Conservation (phyloP, 2,888 invertebrate genomes). For the Tineola bisselliella region DNA sequence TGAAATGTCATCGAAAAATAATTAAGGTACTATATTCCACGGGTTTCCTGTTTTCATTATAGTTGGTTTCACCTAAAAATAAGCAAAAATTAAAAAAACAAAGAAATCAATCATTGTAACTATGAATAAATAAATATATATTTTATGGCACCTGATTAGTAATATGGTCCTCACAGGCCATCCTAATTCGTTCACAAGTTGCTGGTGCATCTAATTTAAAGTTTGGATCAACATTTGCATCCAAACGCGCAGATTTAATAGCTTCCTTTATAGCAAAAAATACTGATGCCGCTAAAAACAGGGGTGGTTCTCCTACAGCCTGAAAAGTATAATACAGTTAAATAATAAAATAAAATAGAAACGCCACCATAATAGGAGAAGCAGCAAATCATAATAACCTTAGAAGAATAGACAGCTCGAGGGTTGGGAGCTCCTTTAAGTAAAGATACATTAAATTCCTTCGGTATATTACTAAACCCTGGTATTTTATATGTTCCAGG, state of each 20-base stretch:
- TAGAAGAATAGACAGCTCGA: conserved; percentile 87
- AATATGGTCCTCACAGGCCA: conserved; percentile 87
- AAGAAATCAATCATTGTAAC: no score
- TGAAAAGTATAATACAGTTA: conserved; percentile 36
- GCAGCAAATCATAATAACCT: no score
- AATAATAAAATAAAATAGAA: not conserved
- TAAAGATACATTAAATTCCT: conserved; percentile 83
- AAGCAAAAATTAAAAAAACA: no score
- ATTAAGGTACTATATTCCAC: conserved; percentile 62
- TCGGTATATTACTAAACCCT: conserved; percentile 83
- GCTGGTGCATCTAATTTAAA: conserved; percentile 85
- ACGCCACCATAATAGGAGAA: not conserved
- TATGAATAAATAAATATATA: no score
- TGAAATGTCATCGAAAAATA: not conserved
- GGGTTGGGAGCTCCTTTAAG: conserved; percentile 84
- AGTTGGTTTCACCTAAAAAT: conserved; percentile 67
- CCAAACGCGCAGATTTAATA: conserved; percentile 77
- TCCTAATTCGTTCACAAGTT: conserved; percentile 85
- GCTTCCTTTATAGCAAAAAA: conserved; percentile 92
- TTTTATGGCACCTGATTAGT: conserved; percentile 71
- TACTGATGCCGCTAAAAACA: conserved; percentile 85
- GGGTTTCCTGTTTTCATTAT: conserved; percentile 61
- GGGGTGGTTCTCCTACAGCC: conserved; percentile 95
- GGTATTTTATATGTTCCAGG: conserved; percentile 90
- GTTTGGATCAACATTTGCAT: conserved; percentile 66